A percentile compares a stretch with the other conserved stretches of the same genome.
Conservation (phyloP, 2,113 vertebrate genomes). For the Malurus cyaneus region DNA sequence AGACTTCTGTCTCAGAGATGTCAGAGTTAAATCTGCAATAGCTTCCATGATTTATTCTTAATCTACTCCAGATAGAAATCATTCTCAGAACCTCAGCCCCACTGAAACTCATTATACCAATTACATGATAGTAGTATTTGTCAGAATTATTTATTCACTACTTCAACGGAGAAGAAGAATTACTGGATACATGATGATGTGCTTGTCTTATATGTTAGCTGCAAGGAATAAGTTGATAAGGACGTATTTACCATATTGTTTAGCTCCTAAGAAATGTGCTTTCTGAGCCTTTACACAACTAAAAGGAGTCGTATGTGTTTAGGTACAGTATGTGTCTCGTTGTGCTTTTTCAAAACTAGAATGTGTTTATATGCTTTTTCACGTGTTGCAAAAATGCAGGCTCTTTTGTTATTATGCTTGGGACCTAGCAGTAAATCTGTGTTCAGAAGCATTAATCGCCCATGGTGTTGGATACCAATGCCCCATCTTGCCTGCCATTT, state of each 20-base stretch:
- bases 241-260: background rate
- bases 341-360: background rate
- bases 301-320: background rate
- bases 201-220: background rate
- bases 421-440: background rate
- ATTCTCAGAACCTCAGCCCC: background rate
- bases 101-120: constrained; percentile 24
- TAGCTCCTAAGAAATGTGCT: background rate
- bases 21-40: background rate
- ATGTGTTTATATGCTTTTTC: background rate
- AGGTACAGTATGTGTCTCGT: background rate
- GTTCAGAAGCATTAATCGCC: constrained; percentile 44
- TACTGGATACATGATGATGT: background rate
- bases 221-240: background rate
- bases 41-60: background rate
- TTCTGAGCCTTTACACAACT: background rate
- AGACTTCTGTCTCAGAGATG: background rate
- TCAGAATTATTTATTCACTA: constrained; percentile 14
- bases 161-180: background rate
- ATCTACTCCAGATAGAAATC: background rate
- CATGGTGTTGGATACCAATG: background rate
- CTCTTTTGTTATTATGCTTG: background rate
- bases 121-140: constrained; percentile 26
- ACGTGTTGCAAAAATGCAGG: background rate
- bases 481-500: constrained; percentile 2